These are phyloP conservation scores for Apodemia hepburni DNA, from an alignment of 2,888 invertebrate species.

Conservation along the genomic window DNA sequence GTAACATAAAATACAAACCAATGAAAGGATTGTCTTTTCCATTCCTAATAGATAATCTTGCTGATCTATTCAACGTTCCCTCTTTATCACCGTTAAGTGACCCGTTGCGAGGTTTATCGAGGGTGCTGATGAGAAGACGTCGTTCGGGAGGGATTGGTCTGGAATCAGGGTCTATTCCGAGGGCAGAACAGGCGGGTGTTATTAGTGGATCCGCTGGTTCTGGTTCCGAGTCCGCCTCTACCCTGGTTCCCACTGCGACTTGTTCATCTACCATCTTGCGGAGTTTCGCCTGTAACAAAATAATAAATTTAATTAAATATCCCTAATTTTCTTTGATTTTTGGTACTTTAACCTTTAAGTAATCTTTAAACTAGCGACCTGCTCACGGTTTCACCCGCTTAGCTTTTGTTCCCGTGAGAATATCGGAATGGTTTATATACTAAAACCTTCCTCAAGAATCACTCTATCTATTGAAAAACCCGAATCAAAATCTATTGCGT, in stretches of 20 bases:
- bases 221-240: constrained; percentile 74
- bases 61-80: constrained; percentile 58
- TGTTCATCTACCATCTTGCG: constrained; percentile 95
- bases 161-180: constrained; percentile 56
- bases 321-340: no score
- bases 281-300: constrained; percentile 83
- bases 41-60: constrained; percentile 67
- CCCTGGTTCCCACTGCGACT: constrained; percentile 83
- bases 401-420: no score
- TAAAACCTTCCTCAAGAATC: no score
- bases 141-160: constrained; percentile 65
- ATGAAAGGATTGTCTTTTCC: constrained; percentile 73
- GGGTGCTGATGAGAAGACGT: constrained; percentile 62
- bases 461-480: no score
- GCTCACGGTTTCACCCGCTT: no score
- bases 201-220: constrained; percentile 76
- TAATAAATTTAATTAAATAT: no score
- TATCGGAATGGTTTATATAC: no score
- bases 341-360: no score
- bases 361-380: no score
- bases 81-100: constrained; percentile 67
- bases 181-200: constrained; percentile 73
- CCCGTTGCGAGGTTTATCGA: constrained; percentile 71
- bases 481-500: no score
- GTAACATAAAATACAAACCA: constrained; percentile 39